A percentile compares a stretch with the other conserved stretches of the same genome.
These are phyloP conservation scores for Pachyuromys duprasi DNA, from an alignment of 2,797 vertebrate genomes.

Conservation along the genomic window DNA sequence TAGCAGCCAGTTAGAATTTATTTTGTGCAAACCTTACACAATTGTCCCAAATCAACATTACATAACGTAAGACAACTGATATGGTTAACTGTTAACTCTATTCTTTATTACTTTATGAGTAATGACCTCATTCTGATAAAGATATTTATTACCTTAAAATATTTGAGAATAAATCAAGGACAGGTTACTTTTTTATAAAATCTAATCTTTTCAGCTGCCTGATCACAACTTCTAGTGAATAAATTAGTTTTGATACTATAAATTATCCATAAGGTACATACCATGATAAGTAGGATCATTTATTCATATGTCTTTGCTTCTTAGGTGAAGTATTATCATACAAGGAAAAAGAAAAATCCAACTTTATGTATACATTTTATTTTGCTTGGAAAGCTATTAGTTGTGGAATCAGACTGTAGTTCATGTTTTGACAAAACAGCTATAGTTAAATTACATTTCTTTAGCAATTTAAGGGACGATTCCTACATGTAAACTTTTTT, in stretches of 20 bases:
- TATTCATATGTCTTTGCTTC: not conserved
- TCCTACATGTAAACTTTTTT: not conserved
- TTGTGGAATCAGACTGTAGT: constrained; percentile 46
- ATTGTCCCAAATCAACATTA: constrained; percentile 45
- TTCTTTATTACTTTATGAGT: constrained; percentile 25
- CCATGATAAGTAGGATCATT: not conserved
- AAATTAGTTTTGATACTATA: constrained; percentile 18
- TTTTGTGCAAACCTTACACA: constrained; percentile 15
- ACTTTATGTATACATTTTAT: not conserved
- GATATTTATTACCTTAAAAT: constrained; percentile 27
- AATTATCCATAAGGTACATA: not conserved
- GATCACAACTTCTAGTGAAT: not conserved
- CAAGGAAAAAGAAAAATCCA: constrained; percentile 41
- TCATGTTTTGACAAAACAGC: constrained; percentile 57
- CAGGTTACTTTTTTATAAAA: not conserved
- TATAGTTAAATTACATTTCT: not conserved
- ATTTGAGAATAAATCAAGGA: not conserved
- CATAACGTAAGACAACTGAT: not conserved
- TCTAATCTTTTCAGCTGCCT: constrained; percentile 3
- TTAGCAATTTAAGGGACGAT: constrained; percentile 41
- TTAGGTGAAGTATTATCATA: not conserved
- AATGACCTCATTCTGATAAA: constrained; percentile 46
- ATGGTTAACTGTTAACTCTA: constrained; percentile 51
- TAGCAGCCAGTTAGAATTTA: constrained; percentile 28
- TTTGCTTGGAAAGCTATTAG: not conserved